Base-by-base conservation (phyloP, 1,140 invertebrate species). In the Belonocnema kinseyi region DNA sequence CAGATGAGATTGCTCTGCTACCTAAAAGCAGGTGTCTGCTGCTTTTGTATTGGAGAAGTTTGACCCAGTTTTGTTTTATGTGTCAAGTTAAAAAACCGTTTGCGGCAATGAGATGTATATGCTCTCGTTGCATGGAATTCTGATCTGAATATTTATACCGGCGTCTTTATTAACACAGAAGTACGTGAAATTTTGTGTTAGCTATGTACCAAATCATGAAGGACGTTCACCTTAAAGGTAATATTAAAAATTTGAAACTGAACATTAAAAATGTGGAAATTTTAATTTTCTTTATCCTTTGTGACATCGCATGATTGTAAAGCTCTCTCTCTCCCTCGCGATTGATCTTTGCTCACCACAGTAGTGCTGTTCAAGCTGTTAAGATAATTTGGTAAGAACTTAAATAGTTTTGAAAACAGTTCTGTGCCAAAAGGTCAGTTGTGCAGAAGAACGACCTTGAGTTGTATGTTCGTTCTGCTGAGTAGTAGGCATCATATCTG, bases 361-460 rank as follows among this genome's bases (percentile, higher is more conserved):
- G 10, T 46, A 46, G 11, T 46, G 7, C 1, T 46, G 40, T 46
- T 46, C 10, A 10, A 10, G 7, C 40, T 46, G 26, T 46, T 46
- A 10, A 46, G 7, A 11, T 10, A 46, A 46, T 46, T 46, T 10
- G 40, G 4, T 46, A 1, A 46, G 4, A 46, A 11, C 40, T 46
- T 46, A 10, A 11, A 11, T 46, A 46, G 40, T 66, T 16, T 66
- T 13, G 21, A 14, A 7, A 66, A 13, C 58, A 12, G 11, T 7
- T 66, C 21, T 33, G 14, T 14, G 16, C 40, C 33, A 61, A 61
- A 61, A 61, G 26, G 21, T 61, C 61, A 66, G 26, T 40, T 66
- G 40, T 66, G 46, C 33, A 21, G 73, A 76, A 70, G 77, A 79
- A 73, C 71, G 74, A 75, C 73, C 73, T 78, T 71, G 77, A 71